A percentile compares a stretch with the other conserved stretches of the same genome.
Conservation (phyloP, 1,140 invertebrate species). For the Leptopilina boulardi region DNA sequence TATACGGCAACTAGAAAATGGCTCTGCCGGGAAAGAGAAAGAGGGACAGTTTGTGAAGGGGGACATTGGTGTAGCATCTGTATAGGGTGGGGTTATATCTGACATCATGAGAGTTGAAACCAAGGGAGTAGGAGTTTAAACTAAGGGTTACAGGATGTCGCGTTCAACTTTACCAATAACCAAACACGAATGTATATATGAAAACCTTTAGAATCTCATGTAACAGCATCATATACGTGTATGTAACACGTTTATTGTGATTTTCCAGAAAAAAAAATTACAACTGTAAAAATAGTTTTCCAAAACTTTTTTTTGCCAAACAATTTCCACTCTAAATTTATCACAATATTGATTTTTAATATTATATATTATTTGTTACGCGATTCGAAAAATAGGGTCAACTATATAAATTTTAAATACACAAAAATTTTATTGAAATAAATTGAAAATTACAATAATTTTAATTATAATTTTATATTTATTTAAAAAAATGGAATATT, state of each 20-base stretch:
- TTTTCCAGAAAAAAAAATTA: too few relatives aligned
- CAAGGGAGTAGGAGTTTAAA: slow-evolving; percentile 38
- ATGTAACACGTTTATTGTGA: slow-evolving; percentile 1
- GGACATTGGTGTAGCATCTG: slow-evolving; percentile 52
- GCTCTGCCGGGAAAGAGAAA: slow-evolving; percentile 7
- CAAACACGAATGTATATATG: slow-evolving; percentile 60
- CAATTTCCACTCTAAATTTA: too few relatives aligned
- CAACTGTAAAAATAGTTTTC: too few relatives aligned
- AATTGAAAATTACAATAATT: too few relatives aligned
- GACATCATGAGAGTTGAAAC: slow-evolving; percentile 44
- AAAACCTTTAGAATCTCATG: slow-evolving; percentile 19
- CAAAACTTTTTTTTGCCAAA: too few relatives aligned
- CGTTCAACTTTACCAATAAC: slow-evolving; percentile 73
- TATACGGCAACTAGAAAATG: slow-evolving; percentile 42
- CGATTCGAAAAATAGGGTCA: too few relatives aligned
- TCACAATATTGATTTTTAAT: too few relatives aligned
- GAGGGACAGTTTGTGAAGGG: slow-evolving; percentile 42
- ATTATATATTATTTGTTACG: too few relatives aligned
- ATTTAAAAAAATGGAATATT: too few relatives aligned
- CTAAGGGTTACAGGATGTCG: slow-evolving; percentile 66
- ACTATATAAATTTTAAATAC: too few relatives aligned
- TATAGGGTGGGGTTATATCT: slow-evolving; percentile 55
- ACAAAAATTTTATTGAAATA: too few relatives aligned
- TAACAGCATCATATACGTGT: background rate
- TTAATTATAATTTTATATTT: too few relatives aligned